A percentile compares a stretch with the other conserved stretches of the same genome.
These are phyloP conservation scores for Sorex maritimensis DNA, from an alignment of 2,797 vertebrate species.

Conservation along the genomic window DNA sequence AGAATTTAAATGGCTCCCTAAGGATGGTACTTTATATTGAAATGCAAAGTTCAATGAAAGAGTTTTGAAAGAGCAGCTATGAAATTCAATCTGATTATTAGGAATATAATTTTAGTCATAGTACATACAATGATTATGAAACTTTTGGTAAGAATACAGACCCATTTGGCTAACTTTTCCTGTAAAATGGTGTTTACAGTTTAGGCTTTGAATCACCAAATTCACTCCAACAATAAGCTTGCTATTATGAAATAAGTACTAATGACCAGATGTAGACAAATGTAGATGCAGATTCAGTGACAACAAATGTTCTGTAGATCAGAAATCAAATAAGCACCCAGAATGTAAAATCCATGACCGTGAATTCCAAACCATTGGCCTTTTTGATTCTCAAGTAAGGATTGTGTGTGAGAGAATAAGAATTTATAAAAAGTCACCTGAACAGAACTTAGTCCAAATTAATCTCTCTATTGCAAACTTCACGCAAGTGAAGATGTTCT, in stretches of 20 bases:
- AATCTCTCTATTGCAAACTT: neutral
- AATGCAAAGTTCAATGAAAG: neutral
- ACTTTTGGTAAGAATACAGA: neutral
- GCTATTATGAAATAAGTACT: conserved; percentile 38
- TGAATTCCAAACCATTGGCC: neutral
- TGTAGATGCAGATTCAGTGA: neutral
- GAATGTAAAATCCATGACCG: neutral
- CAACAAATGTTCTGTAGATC: conserved; percentile 29
- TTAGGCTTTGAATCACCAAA: neutral
- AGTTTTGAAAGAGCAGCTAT: conserved; percentile 25
- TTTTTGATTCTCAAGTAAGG: neutral
- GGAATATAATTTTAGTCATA: conserved; percentile 15
- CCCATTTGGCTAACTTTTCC: neutral
- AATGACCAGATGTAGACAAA: neutral
- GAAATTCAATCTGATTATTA: neutral
- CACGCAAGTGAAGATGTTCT: neutral
- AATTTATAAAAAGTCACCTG: neutral
- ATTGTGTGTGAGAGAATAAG: neutral
- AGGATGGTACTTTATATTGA: neutral
- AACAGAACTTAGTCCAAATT: neutral
- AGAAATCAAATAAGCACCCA: neutral
- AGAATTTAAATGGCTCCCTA: neutral
- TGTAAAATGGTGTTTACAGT: neutral
- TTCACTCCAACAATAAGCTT: neutral
- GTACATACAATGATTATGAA: conserved; percentile 17